Conservation (phyloP, 2,797 vertebrate species). For the Xiphorhynchus erythropygius region DNA sequence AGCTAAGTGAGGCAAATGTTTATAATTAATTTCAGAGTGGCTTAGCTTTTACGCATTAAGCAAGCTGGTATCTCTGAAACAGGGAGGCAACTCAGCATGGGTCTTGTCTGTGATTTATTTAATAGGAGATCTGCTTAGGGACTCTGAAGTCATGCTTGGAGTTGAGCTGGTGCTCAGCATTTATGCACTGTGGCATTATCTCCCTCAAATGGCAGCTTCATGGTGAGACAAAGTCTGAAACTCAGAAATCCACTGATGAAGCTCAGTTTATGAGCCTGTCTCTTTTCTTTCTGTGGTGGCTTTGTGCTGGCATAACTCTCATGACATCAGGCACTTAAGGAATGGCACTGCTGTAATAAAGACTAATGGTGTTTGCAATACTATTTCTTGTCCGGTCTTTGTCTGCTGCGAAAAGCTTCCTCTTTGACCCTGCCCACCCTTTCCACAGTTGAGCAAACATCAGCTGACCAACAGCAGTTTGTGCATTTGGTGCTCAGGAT, state of each 20-base stretch:
- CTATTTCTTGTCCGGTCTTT: background rate
- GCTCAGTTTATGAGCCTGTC: background rate
- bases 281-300: background rate
- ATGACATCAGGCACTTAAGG: background rate
- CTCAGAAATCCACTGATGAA: background rate
- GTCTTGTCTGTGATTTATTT: background rate
- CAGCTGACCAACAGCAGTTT: background rate
- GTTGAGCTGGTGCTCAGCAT: background rate
- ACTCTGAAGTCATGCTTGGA: background rate
- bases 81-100: background rate
- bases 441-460: background rate
- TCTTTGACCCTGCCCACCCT: background rate
- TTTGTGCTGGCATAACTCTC: background rate
- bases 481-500: background rate
- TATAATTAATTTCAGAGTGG: background rate
- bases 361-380: background rate
- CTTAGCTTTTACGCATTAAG: constrained; percentile 17
- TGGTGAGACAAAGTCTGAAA: background rate
- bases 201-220: background rate
- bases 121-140: background rate
- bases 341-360: background rate
- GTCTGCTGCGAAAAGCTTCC: background rate
- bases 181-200: background rate
- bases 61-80: background rate
- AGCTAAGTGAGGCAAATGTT: background rate